phyloP scores from a whole-genome alignment of 2,888 invertebrate species.

The Patella depressa region DNA sequence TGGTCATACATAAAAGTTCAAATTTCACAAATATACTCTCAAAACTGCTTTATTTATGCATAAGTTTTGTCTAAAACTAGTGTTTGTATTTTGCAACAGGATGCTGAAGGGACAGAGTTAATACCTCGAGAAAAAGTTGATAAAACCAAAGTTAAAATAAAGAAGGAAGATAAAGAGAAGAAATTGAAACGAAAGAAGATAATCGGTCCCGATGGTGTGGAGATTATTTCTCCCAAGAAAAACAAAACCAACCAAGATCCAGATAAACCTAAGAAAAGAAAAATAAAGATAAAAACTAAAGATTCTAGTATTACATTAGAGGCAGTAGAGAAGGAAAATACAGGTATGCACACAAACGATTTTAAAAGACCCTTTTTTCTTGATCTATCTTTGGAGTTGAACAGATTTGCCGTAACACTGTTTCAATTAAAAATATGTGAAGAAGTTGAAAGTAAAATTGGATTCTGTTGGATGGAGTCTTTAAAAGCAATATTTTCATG shows the following conservation, averaged over 20 bases:
- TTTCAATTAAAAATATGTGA: too few relatives aligned
- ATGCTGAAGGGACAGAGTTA: constrained; percentile 21
- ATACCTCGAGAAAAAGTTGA: constrained; percentile 31
- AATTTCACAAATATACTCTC: too few relatives aligned
- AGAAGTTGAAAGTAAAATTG: too few relatives aligned
- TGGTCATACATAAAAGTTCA: too few relatives aligned
- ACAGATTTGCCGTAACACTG: too few relatives aligned
- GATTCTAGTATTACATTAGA: constrained; percentile 26
- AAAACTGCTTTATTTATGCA: too few relatives aligned
- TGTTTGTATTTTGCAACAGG: neutral
- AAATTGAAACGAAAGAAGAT: constrained; percentile 48
- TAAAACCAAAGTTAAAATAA: constrained; percentile 54
- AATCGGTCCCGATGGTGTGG: constrained; percentile 36
- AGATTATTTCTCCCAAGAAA: constrained; percentile 39
- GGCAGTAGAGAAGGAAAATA: constrained; percentile 32
- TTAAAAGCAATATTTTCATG: too few relatives aligned
- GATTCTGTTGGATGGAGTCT: too few relatives aligned
- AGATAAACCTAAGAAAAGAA: constrained; percentile 53
- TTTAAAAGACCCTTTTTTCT: too few relatives aligned
- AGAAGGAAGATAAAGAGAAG: constrained; percentile 50
- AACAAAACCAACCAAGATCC: constrained; percentile 43
- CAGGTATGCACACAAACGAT: neutral
- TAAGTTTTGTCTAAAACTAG: too few relatives aligned
- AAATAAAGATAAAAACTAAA: constrained; percentile 42
- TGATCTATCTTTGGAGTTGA: too few relatives aligned